Conservation (phyloP, 2,113 vertebrate species). For the Myiagra hebetior region DNA sequence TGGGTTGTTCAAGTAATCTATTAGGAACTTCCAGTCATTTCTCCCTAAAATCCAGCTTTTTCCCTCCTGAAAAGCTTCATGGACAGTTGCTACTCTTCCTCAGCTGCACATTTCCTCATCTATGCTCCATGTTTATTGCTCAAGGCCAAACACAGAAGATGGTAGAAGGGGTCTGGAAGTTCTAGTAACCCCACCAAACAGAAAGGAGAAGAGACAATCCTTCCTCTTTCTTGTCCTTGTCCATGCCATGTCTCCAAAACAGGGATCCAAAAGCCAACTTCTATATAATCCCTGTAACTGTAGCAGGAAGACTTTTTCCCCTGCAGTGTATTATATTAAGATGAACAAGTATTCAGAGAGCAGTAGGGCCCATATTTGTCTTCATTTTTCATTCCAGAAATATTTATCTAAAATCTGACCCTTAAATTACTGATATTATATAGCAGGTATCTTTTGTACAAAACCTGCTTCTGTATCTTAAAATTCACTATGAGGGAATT, state of each 20-base stretch:
- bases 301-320: neutral
- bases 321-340: neutral
- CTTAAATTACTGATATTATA: neutral
- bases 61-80: neutral
- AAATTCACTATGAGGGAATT: neutral
- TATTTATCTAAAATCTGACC: neutral
- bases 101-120: neutral
- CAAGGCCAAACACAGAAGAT: neutral
- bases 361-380: neutral
- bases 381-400: neutral
- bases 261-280: neutral
- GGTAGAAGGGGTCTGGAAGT: neutral
- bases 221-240: neutral
- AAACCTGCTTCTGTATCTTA: neutral
- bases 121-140: neutral
- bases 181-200: fast-evolving
- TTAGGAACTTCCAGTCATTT: neutral
- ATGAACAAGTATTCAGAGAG: neutral
- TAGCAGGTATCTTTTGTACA: neutral
- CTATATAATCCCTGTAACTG: neutral
- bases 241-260: neutral
- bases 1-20: neutral
- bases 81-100: neutral
- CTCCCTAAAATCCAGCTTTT: neutral
- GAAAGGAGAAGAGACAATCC: neutral